These are phyloP conservation scores for Epinotia ramella DNA, from an alignment of 2,888 invertebrate genomes.

Conservation along the genomic window DNA sequence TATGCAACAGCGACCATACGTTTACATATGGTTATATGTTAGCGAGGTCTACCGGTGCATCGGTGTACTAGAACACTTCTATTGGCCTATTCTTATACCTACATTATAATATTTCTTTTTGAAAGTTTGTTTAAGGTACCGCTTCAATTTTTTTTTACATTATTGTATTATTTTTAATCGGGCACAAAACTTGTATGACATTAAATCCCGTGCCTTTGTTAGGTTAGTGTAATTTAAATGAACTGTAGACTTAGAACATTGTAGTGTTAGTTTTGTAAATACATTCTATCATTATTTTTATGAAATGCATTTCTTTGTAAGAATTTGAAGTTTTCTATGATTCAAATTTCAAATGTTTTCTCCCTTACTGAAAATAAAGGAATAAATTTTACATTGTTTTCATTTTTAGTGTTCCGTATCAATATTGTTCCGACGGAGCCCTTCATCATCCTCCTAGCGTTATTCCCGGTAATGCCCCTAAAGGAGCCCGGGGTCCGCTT, in stretches of 20 bases:
- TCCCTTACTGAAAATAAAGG: slow-evolving; percentile 83
- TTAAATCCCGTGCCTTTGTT: slow-evolving; percentile 42
- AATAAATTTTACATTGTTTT: slow-evolving; percentile 68
- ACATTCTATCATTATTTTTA: slow-evolving; percentile 81
- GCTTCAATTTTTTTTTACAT: slow-evolving; percentile 21
- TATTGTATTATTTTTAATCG: slow-evolving; percentile 43
- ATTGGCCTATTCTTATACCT: neutral
- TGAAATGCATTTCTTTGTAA: slow-evolving; percentile 83
- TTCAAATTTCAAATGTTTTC: slow-evolving; percentile 81
- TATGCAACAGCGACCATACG: neutral
- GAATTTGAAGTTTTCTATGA: slow-evolving; percentile 76
- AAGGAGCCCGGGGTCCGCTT: too few relatives aligned
- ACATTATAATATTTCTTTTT: neutral
- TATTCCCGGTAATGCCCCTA: too few relatives aligned
- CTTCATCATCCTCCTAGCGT: too few relatives aligned
- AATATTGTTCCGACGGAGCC: too few relatives aligned
- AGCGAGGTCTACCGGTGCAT: neutral
- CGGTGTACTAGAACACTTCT: neutral
- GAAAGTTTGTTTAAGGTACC: slow-evolving; percentile 1
- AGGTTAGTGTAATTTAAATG: slow-evolving; percentile 41
- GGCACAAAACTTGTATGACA: slow-evolving; percentile 47
- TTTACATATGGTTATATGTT: neutral
- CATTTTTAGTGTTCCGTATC: slow-evolving; percentile 18
- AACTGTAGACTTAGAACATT: slow-evolving; percentile 47
- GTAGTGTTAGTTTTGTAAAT: slow-evolving; percentile 73